These are phyloP conservation scores for Ptycholaimellus sp. DNA, from an alignment of 2,888 invertebrate genomes.

Conservation along the genomic window DNA sequence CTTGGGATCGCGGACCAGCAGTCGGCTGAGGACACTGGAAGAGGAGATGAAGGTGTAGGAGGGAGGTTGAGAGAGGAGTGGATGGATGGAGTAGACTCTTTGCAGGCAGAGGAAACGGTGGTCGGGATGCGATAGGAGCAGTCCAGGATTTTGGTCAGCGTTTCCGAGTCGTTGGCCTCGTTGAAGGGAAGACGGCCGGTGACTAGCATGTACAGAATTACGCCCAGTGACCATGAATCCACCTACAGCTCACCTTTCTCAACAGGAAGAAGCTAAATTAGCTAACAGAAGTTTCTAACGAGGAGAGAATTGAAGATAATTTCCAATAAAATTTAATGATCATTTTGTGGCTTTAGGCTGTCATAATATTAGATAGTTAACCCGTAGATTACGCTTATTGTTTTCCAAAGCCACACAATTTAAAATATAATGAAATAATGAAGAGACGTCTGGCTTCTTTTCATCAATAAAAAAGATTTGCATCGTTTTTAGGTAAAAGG, in stretches of 20 bases:
- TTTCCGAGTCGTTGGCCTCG: constrained; percentile 96
- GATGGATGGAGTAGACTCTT: constrained; percentile 36
- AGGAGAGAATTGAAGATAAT: too few relatives aligned
- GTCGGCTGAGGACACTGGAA: constrained; percentile 55
- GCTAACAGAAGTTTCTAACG: not conserved
- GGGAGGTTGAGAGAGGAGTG: not conserved
- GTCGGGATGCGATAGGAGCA: constrained; percentile 80
- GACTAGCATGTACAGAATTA: constrained; percentile 91
- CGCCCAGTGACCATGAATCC: constrained; percentile 98
- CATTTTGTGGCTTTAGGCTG: too few relatives aligned
- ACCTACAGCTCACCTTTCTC: too few relatives aligned
- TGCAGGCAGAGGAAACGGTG: constrained; percentile 61
- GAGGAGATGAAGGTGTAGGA: constrained; percentile 2
- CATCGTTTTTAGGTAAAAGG: too few relatives aligned
- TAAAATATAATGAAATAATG: too few relatives aligned
- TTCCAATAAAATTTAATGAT: too few relatives aligned
- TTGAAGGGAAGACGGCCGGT: constrained; percentile 79
- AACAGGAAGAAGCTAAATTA: not conserved
- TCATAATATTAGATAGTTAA: too few relatives aligned
- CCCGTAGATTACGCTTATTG: too few relatives aligned
- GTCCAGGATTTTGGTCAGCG: constrained; percentile 96
- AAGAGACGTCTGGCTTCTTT: too few relatives aligned
- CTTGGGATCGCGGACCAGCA: constrained; percentile 78
- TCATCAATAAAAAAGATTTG: too few relatives aligned
- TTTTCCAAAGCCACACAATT: too few relatives aligned